A percentile compares a stretch with the other conserved stretches of the same genome.
Evolutionary conservation across 2,797 vertebrate genomes (phyloP).

Genomic region (Syndactyla subalaris): DNA sequence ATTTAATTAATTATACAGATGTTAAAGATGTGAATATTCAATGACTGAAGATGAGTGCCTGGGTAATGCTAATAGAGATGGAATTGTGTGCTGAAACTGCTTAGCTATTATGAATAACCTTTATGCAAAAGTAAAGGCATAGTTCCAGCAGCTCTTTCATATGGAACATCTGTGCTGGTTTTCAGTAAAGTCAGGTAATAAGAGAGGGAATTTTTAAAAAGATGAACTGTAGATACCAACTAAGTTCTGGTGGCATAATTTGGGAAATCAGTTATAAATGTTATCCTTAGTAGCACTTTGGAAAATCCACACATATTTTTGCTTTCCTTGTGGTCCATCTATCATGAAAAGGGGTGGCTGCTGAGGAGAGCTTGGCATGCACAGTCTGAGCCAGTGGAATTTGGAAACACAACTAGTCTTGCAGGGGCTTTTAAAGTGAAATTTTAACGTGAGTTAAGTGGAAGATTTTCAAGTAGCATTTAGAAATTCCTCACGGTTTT

Average conservation of each 20-base stretch:
- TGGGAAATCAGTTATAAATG: background rate
- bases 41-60: background rate
- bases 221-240: background rate
- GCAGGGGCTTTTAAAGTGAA: background rate
- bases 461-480: background rate
- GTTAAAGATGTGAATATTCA: background rate
- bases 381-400: background rate
- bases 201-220: background rate
- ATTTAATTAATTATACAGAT: background rate
- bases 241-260: background rate
- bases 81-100: background rate
- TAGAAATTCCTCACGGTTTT: background rate
- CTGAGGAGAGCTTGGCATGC: background rate
- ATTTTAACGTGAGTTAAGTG: background rate
- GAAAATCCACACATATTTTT: background rate
- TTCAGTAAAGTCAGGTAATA: background rate
- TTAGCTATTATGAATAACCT: background rate
- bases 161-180: background rate
- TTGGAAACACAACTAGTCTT: background rate
- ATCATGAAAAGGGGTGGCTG: background rate
- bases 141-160: background rate
- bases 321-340: background rate
- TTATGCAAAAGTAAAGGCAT: background rate
- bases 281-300: background rate
- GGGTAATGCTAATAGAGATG: background rate